phyloP scores from a whole-genome alignment of 2,888 invertebrate species.

The Parnassius apollo region DNA sequence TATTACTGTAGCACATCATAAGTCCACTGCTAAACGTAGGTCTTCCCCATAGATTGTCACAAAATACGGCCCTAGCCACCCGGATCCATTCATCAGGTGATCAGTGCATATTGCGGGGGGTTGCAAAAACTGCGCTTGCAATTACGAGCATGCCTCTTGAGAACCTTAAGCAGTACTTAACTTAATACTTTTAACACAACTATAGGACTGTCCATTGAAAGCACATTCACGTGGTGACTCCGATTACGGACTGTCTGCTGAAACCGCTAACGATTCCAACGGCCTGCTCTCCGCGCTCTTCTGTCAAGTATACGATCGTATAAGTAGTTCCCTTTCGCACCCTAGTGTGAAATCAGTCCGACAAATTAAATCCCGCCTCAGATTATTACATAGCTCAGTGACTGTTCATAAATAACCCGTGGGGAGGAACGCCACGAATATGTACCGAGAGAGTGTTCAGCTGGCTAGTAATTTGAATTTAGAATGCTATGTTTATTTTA shows the following conservation, averaged over 20 bases:
- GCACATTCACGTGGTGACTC: conserved; percentile 6
- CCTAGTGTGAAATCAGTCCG: conserved; percentile 85
- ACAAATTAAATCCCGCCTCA: conserved; percentile 87
- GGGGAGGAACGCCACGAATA: conserved; percentile 50
- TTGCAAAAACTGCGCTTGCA: too few relatives aligned
- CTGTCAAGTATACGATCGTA: conserved; percentile 29
- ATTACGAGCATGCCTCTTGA: not conserved
- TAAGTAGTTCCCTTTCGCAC: conserved; percentile 45
- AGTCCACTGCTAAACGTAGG: too few relatives aligned
- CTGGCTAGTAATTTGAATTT: conserved; percentile 42
- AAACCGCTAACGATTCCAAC: conserved; percentile 66
- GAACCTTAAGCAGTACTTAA: not conserved
- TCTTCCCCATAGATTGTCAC: too few relatives aligned
- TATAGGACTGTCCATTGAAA: conserved; percentile 5
- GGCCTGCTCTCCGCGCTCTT: conserved; percentile 38
- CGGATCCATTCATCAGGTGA: too few relatives aligned
- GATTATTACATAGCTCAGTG: conserved; percentile 87
- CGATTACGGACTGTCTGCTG: conserved; percentile 44
- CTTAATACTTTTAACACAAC: not conserved
- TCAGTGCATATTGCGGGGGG: too few relatives aligned
- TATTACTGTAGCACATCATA: too few relatives aligned
- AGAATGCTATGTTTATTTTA: conserved; percentile 33
- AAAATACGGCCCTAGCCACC: too few relatives aligned
- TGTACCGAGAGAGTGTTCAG: conserved; percentile 43
- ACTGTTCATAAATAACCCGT: conserved; percentile 85